Percentiles rank a stretch among this genome's conserved stretches.
Conservation (phyloP, 2,113 vertebrate species). For the Oceanodroma tethys region DNA sequence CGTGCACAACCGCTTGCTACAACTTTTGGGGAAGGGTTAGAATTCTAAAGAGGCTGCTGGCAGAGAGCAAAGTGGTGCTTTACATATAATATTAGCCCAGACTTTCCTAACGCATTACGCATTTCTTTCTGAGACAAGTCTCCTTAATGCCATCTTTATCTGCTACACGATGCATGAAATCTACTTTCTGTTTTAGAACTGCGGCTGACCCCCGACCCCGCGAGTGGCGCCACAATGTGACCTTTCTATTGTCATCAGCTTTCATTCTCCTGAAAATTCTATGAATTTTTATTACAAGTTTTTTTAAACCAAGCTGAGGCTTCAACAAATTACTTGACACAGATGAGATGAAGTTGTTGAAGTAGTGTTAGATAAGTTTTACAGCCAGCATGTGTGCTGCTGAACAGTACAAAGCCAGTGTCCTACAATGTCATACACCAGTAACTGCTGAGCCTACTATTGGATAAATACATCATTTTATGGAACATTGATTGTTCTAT, state of each 20-base stretch:
- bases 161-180: constrained; percentile 98
- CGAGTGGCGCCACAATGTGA: constrained; percentile 90
- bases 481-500: constrained; percentile 92
- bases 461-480: constrained; percentile 92
- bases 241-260: constrained; percentile 92
- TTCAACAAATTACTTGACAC: constrained; percentile 89
- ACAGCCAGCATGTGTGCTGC: constrained; percentile 78
- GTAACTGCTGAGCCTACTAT: constrained; percentile 83
- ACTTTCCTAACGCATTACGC: constrained; percentile 34
- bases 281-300: constrained; percentile 98
- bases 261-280: constrained; percentile 91
- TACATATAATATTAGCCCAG: constrained; percentile 46
- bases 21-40: constrained; percentile 12
- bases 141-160: constrained; percentile 90
- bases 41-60: constrained; percentile 22
- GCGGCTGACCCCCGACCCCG: constrained; percentile 84
- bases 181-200: constrained; percentile 90
- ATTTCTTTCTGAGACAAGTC: constrained; percentile 64
- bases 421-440: constrained; percentile 84
- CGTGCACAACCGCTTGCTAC: neutral
- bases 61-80: constrained; percentile 38
- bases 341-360: constrained; percentile 88
- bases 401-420: constrained; percentile 74
- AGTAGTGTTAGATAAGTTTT: constrained; percentile 86
- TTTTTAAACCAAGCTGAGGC: constrained; percentile 81